Percentiles rank a stretch among this genome's conserved stretches.
These are phyloP conservation scores for Drosophila insularis DNA, from an alignment of 1,140 invertebrate genomes.

Conservation along the genomic window DNA sequence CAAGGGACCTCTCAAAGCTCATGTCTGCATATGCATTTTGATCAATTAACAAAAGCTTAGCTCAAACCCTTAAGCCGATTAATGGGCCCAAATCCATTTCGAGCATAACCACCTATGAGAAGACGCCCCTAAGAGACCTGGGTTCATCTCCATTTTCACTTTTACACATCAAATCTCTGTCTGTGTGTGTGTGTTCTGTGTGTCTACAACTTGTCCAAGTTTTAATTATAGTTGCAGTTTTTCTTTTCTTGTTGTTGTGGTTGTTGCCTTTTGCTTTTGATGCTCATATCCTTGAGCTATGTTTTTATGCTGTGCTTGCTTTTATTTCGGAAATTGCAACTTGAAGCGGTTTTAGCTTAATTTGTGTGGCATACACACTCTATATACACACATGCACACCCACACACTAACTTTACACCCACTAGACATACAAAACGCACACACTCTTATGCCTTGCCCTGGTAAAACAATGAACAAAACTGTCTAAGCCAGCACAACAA, in stretches of 20 bases:
- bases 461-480: slow-evolving; percentile 52
- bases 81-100: slow-evolving; percentile 65
- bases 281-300: slow-evolving; percentile 55
- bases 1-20: slow-evolving; percentile 26
- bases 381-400: slow-evolving; percentile 1
- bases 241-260: slow-evolving; percentile 24
- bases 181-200: slow-evolving; percentile 1
- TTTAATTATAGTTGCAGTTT: slow-evolving; percentile 74
- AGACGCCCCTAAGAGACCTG: neutral
- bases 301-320: slow-evolving; percentile 32
- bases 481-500: slow-evolving; percentile 14
- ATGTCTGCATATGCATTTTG: slow-evolving; percentile 60
- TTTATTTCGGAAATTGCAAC: slow-evolving; percentile 74
- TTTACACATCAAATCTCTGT: neutral
- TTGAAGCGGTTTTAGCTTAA: slow-evolving; percentile 75
- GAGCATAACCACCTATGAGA: slow-evolving; percentile 21
- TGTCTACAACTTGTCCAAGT: slow-evolving; percentile 46
- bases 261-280: slow-evolving; percentile 6
- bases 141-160: neutral
- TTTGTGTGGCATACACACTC: slow-evolving; percentile 57
- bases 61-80: slow-evolving; percentile 57
- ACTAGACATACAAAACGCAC: slow-evolving; percentile 10
- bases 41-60: slow-evolving; percentile 72
- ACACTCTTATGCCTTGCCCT: slow-evolving; percentile 54
- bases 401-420: slow-evolving; percentile 41